A percentile compares a stretch with the other conserved stretches of the same genome.
phyloP scores from a whole-genome alignment of 1,140 invertebrate species.

The Luehdorfia chinensis region DNA sequence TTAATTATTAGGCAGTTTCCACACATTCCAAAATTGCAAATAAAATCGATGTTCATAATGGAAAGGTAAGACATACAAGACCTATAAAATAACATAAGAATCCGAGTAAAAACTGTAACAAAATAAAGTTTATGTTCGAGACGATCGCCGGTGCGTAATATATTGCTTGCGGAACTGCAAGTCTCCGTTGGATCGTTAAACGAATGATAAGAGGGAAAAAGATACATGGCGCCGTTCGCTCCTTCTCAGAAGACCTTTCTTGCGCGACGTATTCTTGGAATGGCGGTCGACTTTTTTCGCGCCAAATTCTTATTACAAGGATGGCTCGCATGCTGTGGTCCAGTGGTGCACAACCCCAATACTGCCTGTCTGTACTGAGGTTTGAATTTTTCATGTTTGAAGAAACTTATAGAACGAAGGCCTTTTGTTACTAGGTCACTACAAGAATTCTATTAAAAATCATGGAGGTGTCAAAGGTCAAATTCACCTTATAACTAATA shows the following conservation, averaged over 20 bases:
- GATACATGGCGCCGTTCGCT: constrained; percentile 22
- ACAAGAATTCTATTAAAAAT: too few relatives aligned
- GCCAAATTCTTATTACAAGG: constrained; percentile 56
- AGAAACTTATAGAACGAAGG: too few relatives aligned
- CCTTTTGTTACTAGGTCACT: too few relatives aligned
- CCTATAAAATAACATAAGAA: neutral
- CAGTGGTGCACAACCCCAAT: too few relatives aligned
- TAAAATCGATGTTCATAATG: neutral
- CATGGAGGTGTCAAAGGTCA: too few relatives aligned
- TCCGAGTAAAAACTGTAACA: too few relatives aligned
- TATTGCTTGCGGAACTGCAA: constrained; percentile 12
- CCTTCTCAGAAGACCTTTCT: constrained; percentile 39
- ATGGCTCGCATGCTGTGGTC: constrained; percentile 30
- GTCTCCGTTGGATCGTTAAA: constrained; percentile 18
- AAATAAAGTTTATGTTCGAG: too few relatives aligned
- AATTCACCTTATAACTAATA: too few relatives aligned
- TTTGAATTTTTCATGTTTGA: too few relatives aligned
- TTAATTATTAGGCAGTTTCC: too few relatives aligned
- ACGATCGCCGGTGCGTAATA: neutral
- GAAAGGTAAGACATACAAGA: neutral
- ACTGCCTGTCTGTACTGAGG: too few relatives aligned
- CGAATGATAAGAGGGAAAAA: constrained; percentile 31
- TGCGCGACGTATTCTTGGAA: constrained; percentile 43
- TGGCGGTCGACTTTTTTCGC: constrained; percentile 45
- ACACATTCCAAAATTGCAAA: too few relatives aligned